Evolutionary conservation across 2,888 invertebrate species (phyloP), one percentile per base, ranked within the genome.

Genomic region (Dasysyrphus tricinctus): DNA sequence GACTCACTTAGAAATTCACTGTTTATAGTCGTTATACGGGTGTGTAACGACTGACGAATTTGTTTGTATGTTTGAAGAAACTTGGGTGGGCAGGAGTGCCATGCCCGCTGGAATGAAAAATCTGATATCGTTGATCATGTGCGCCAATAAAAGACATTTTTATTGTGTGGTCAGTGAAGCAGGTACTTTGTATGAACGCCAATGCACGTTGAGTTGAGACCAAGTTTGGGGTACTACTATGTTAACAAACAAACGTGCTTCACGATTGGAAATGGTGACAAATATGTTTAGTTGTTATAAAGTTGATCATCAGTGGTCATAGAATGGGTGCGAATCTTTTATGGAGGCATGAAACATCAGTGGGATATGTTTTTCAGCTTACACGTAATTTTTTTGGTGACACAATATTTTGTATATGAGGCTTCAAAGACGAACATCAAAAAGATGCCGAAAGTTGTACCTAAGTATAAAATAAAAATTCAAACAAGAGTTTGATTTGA

Each of bases 41-140:
- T 9, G 5, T n/a, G 51, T 42, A n/a, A 29, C 16, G 9, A 7
- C 7, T 37, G 19, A 29, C 16, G 9, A 7, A 7, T 37, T 37
- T 51, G 11, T 39, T 73, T 42, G 42, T 32, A 4, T 63, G n/a
- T 42, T n/a, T 4, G 37, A 70, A 65, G 24, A 73, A 49, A 82
- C 82, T 78, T 86, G 86, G 78, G 85, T 69, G 85, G 81, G 57
- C 72, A 14, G 59, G 73, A 77, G 51, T 78, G 78, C 69, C 63
- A 8, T 51, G 24, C n/a, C n/a, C n/a, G n/a, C 2, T 24, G 24
- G 24, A 24, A 24, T 3, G 24, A 19, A 37, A 47, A 59, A 85
- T 69, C 57, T 34, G 82, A 82, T 72, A 72, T 54, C 78, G 16
- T 65, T 70, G 86, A 82, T 86, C 86, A 75, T 78, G 72, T 76